Evolutionary conservation across 2,888 invertebrate genomes (phyloP), one percentile per base, ranked within the genome.

Genomic region (Acrocera orbiculus): DNA sequence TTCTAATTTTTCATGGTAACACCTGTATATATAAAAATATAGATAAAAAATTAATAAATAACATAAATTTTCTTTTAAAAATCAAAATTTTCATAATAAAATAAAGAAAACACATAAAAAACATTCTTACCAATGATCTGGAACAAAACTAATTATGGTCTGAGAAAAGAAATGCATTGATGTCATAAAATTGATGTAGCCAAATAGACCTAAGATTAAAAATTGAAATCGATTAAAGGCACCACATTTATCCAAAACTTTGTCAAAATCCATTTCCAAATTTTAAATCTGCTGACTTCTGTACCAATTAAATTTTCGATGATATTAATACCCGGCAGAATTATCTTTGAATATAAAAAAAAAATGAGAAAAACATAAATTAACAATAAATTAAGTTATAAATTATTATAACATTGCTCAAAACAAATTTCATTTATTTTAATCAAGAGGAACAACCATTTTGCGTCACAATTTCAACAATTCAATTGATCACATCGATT

Each of bases 111-210:
- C n/a, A n/a, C n/a, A n/a, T n/a, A n/a, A n/a, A n/a, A n/a, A n/a
- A n/a, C n/a, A 7, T 11, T 26, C 35, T 46, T 48, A 54, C 58
- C 60, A 61, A 47, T 64, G 61, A 38, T 62, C 60, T 30, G 69
- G 69, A 34, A 63, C 58, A 32, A 67, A 58, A 50, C 65, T 67
- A 43, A 68, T 67, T 49, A 69, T 68, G 38, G 68, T 69, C 52
- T 70, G 69, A 19, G 67, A 66, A 50, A 69, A 69, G 52, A 69
- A 69, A 48, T 69, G 69, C 54, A 67, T 66, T 27, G 67, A 66
- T 31, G 67, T 65, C 37, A 69, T 53, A 31, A 68, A 50, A 50
- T 69, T 69, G 38, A 69, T 64, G 25, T 66, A 43, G 41, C 65
- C 64, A 45, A 69, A 69, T n/a, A 69, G 54, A 22, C 58, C 51